Percentiles rank a stretch among this genome's conserved stretches.
Conservation (phyloP, 2,113 vertebrate species). For the Amphilophus citrinellus region DNA sequence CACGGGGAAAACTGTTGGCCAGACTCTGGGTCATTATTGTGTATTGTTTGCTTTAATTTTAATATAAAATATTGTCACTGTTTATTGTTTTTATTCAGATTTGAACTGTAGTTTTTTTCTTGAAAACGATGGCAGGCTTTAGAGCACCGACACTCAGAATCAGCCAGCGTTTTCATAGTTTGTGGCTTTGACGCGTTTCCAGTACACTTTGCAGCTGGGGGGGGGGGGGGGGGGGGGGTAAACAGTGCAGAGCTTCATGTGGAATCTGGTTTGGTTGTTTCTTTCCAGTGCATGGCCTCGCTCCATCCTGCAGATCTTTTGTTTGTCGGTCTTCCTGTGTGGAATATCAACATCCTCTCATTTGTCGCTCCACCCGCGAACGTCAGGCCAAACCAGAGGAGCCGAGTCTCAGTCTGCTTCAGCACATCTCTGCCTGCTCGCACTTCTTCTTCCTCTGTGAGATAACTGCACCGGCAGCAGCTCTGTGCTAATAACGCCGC, state of each 20-base stretch:
- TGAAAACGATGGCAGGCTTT: neutral
- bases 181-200: neutral
- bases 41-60: neutral
- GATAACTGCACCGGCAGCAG: neutral
- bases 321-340: slow-evolving; percentile 68
- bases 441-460: neutral
- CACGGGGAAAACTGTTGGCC: no score
- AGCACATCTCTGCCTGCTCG: neutral
- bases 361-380: slow-evolving; percentile 36
- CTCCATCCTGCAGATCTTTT: slow-evolving; percentile 33
- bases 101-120: neutral
- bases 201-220: no score
- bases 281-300: slow-evolving; percentile 7
- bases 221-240: neutral
- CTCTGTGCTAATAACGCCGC: neutral
- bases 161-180: neutral
- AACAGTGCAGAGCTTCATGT: neutral
- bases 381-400: slow-evolving; percentile 1
- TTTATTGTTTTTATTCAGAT: no score
- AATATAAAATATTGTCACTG: neutral
- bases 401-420: neutral
- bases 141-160: neutral
- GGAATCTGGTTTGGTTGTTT: neutral
- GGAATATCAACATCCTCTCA: slow-evolving; percentile 70
- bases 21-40: neutral